Evolutionary conservation across 2,888 invertebrate species (phyloP), one percentile per base, ranked within the genome.

Genomic region (Sminthurides aquaticus): DNA sequence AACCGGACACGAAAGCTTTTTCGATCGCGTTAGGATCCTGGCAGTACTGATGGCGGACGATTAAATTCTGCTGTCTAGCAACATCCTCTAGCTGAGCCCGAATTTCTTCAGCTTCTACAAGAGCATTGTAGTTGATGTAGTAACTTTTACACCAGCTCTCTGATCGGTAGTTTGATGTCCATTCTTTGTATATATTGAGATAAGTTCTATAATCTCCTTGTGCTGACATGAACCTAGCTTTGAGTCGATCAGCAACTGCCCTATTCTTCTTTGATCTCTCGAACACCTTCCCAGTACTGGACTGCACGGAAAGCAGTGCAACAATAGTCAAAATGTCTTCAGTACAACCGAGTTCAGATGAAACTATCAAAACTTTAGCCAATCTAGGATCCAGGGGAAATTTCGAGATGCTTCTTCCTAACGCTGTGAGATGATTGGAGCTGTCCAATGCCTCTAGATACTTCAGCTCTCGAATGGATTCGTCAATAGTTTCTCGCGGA

Each of bases 321-420:
- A 99, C 98, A 65, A 99, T 92, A 0, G 98, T 99, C 15, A 99
- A 82, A 70, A 98, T 91, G 81, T 99, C 99, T 78, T 99, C 98
- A 0, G 95, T 93, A 77, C 99, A 99, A 74, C 92, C 91, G 55
- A 97, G 82, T 25, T 97, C 93, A 0, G 98, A 97, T 0, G 97
- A 97, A 95, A 97, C 98, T 65, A 99, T 98, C 3, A 99, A 82
- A 87, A 99, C 93, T 83, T 99, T 99, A 0, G 96, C 93, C 34
- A 98, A 83, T 80, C 94, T 95, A 0, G 99, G 99, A 77, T 99
- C 99, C 59, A 99, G 80, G 0, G 99, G 99, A 79, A 99, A 99
- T 80, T 98, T 98, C 0, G 98, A 97, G 98, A 99, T 99, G 79
- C 90, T 82, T 67, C 91, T 81, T 0, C 91, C 91, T 0, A 92